Percentiles rank a stretch among this genome's conserved stretches.
Conservation (phyloP, 2,888 invertebrate species). For the Spilarctia lutea region DNA sequence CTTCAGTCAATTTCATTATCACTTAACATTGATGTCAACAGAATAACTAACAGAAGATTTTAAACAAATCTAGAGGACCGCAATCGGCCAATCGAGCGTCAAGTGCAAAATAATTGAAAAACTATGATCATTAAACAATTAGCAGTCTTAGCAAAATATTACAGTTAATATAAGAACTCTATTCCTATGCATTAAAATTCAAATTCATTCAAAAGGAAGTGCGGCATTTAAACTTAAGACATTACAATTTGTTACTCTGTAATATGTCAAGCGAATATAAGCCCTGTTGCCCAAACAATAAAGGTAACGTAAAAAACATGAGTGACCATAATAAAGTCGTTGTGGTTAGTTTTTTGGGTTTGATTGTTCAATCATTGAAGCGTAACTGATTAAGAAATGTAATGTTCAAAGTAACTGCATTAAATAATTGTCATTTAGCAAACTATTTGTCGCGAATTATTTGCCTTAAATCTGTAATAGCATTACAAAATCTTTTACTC, state of each 20-base stretch:
- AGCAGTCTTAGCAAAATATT: slow-evolving; percentile 30
- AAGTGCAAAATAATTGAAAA: slow-evolving; percentile 46
- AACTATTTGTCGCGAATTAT: slow-evolving; percentile 9
- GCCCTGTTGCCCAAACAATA: neutral
- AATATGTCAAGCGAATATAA: neutral
- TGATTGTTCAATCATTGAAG: slow-evolving; percentile 39
- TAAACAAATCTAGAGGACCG: slow-evolving; percentile 18
- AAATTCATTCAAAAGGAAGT: slow-evolving; percentile 15
- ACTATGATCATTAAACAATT: slow-evolving; percentile 38
- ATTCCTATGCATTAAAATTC: slow-evolving; percentile 15
- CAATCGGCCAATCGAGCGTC: slow-evolving; percentile 48
- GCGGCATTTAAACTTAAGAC: slow-evolving; percentile 23
- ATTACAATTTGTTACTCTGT: neutral
- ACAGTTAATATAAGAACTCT: slow-evolving; percentile 20
- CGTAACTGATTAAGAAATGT: slow-evolving; percentile 38
- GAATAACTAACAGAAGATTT: slow-evolving; percentile 13
- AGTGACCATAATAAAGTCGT: neutral
- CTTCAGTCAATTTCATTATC: slow-evolving; percentile 1
- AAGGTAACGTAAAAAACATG: neutral
- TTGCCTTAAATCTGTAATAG: neutral
- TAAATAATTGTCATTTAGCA: neutral
- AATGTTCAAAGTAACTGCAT: slow-evolving; percentile 21
- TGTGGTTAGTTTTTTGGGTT: slow-evolving; percentile 22
- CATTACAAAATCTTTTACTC: no score
- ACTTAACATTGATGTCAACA: slow-evolving; percentile 26